Evolutionary conservation across 2,113 vertebrate species (phyloP).

Genomic region (Dunckerocampus dactyliophorus): DNA sequence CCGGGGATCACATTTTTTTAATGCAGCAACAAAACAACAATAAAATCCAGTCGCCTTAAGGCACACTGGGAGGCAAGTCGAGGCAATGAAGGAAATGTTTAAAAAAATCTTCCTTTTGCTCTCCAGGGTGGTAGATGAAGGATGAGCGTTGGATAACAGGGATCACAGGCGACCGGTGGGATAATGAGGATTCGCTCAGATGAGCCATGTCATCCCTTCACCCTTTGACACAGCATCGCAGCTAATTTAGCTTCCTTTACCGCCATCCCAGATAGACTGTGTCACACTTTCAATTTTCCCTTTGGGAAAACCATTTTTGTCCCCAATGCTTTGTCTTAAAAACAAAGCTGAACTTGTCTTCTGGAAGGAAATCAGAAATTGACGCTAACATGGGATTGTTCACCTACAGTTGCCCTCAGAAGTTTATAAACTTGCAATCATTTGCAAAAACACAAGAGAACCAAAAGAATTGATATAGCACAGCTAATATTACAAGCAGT

Average conservation of each 20-base stretch:
- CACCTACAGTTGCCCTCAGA: background rate
- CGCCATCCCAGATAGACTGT: background rate
- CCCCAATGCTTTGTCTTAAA: constrained; percentile 8
- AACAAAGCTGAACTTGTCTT: constrained; percentile 11
- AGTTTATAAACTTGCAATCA: no score
- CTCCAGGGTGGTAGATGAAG: constrained; percentile 37
- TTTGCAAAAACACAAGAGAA: no score
- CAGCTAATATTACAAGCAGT: no score
- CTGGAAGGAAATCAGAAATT: constrained; percentile 5
- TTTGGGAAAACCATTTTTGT: constrained; percentile 5
- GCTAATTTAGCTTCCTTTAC: constrained; percentile 17
- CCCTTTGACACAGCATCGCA: constrained; percentile 4
- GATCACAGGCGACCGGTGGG: constrained; percentile 15
- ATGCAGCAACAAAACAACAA: constrained; percentile 14
- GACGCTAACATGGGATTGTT: background rate
- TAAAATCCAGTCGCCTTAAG: constrained; percentile 35
- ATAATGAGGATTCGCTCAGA: constrained; percentile 47
- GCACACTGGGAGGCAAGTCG: constrained; percentile 27
- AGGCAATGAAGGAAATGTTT: constrained; percentile 48
- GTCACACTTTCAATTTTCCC: background rate
- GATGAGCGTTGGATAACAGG: constrained; percentile 50
- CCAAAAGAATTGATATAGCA: no score
- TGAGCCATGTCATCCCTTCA: constrained; percentile 23
- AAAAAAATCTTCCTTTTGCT: constrained; percentile 31
- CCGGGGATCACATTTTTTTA: constrained; percentile 17